These are phyloP conservation scores for Anser brachyrhynchus DNA, from an alignment of 2,113 vertebrate species.

Conservation along the genomic window DNA sequence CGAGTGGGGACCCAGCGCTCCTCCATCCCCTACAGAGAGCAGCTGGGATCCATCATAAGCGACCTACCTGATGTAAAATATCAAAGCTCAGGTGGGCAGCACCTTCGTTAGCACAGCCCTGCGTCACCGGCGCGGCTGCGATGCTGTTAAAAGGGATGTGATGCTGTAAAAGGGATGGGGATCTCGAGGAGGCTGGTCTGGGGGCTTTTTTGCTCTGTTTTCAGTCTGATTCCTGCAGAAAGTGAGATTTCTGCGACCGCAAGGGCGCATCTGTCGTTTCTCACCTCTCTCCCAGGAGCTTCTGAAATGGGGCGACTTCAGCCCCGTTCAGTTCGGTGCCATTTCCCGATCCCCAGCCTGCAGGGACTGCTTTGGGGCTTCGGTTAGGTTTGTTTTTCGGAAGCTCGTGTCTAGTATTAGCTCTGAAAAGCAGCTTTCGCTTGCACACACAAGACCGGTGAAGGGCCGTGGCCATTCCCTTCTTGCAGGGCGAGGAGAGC, in stretches of 20 bases:
- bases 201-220: neutral
- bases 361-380: neutral
- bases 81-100: neutral
- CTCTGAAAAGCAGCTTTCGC: neutral
- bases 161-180: neutral
- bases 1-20: rapidly evolving
- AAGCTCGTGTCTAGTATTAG: neutral
- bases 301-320: neutral
- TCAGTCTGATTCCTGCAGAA: neutral
- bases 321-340: neutral
- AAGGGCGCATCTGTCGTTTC: neutral
- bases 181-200: neutral
- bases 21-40: neutral
- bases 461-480: neutral
- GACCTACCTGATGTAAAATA: neutral
- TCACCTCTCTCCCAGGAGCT: neutral
- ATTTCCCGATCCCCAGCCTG: neutral
- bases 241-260: neutral
- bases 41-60: neutral
- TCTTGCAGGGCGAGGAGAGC: neutral
- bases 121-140: neutral
- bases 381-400: neutral
- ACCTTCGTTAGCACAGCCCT: neutral
- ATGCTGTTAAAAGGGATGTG: no score
- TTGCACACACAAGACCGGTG: neutral